phyloP scores from a whole-genome alignment of 2,113 vertebrate species.

The Sinocyclocheilus anshuiensis region DNA sequence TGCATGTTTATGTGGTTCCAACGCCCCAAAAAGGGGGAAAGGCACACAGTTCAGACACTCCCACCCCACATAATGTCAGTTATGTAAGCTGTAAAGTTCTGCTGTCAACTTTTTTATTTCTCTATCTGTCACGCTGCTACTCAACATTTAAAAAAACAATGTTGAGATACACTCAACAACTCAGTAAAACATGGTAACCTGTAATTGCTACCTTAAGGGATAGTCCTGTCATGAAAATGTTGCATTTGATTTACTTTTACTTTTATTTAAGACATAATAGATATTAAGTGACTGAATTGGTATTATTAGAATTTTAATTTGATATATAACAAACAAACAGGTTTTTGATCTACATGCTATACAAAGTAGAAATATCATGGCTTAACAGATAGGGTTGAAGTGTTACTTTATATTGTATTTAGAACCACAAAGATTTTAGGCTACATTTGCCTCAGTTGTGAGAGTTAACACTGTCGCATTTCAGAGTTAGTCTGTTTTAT shows the following conservation, averaged over 20 bases:
- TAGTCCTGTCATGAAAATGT: neutral
- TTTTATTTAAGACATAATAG: too few species aligned
- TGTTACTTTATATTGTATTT: too few species aligned
- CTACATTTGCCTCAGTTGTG: neutral
- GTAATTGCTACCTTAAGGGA: neutral
- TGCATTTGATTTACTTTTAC: neutral
- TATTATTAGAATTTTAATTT: too few species aligned
- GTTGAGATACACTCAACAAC: neutral
- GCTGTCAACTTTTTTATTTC: slow-evolving; percentile 40
- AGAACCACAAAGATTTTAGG: neutral
- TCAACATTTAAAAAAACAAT: neutral
- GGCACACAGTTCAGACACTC: slow-evolving; percentile 46
- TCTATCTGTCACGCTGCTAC: slow-evolving; percentile 18
- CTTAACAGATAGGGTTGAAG: too few species aligned
- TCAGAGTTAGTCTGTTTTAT: neutral
- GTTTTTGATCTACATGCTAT: too few species aligned
- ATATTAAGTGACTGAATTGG: too few species aligned
- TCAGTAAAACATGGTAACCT: neutral
- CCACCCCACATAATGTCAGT: slow-evolving; percentile 50
- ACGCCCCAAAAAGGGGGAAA: slow-evolving; percentile 10
- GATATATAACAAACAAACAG: too few species aligned
- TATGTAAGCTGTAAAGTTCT: slow-evolving; percentile 20
- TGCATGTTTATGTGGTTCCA: too few species aligned
- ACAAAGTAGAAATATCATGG: too few species aligned
- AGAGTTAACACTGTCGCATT: neutral